phyloP scores from a whole-genome alignment of 1,140 invertebrate species.

The Sycophaga agraensis region DNA sequence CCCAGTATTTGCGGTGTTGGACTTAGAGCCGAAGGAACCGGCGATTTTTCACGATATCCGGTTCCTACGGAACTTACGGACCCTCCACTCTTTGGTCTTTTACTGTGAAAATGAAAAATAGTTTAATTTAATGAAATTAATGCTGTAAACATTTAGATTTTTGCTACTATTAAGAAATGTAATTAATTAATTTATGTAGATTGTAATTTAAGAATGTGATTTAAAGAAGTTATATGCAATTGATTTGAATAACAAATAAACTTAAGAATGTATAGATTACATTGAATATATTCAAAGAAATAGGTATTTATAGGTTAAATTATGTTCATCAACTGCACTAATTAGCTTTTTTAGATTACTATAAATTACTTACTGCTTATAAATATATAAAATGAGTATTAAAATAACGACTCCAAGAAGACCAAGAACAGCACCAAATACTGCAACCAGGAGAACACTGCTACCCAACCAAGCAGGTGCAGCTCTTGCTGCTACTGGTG shows the following conservation, averaged over 20 bases:
- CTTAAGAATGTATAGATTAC: no score
- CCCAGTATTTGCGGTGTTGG: conserved; percentile 52
- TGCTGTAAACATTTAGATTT: neutral
- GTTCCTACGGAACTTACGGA: conserved; percentile 52
- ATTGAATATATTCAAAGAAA: no score
- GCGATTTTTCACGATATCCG: conserved; percentile 53
- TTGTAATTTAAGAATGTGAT: neutral
- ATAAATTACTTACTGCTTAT: conserved; percentile 76
- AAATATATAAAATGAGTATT: conserved; percentile 73
- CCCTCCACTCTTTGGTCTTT: conserved; percentile 56
- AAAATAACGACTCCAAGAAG: conserved; percentile 73
- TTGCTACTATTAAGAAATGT: no score
- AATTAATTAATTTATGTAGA: neutral
- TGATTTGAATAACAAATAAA: neutral
- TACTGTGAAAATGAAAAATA: conserved; percentile 44
- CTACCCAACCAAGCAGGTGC: conserved; percentile 55
- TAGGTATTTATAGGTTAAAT: no score
- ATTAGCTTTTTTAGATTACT: no score
- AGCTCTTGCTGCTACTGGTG: conserved; percentile 56
- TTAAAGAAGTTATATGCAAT: neutral
- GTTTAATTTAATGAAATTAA: neutral
- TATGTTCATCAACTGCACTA: no score
- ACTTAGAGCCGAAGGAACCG: conserved; percentile 49
- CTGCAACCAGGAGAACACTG: conserved; percentile 66
- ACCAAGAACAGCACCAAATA: conserved; percentile 71